phyloP scores from a whole-genome alignment of 2,113 vertebrate genomes.

The Garra rufa region DNA sequence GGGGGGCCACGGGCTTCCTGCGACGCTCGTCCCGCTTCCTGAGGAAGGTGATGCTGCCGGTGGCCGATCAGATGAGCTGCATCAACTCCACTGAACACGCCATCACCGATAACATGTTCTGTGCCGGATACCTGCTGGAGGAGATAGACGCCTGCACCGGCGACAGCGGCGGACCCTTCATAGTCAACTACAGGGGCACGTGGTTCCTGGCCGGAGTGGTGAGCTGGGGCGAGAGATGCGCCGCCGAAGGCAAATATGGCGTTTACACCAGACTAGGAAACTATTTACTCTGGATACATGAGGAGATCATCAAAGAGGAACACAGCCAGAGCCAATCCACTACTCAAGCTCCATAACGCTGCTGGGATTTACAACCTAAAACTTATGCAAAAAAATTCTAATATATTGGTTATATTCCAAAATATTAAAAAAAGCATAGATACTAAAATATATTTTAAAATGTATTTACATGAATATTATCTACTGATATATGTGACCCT shows the following conservation, averaged over 20 bases:
- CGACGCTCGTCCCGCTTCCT: conserved; percentile 75
- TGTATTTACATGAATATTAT: too few species aligned
- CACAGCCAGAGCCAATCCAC: not conserved
- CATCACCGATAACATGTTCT: conserved; percentile 84
- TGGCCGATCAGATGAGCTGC: conserved; percentile 71
- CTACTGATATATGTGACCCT: too few species aligned
- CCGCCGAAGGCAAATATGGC: conserved; percentile 72
- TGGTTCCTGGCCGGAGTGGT: conserved; percentile 79
- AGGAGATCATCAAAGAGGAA: conserved; percentile 61
- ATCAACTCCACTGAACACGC: conserved; percentile 67
- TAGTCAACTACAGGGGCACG: conserved; percentile 69
- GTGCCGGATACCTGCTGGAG: conserved; percentile 68
- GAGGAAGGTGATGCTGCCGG: conserved; percentile 73
- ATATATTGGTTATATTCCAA: too few species aligned
- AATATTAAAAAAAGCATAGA: too few species aligned
- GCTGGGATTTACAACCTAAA: too few species aligned
- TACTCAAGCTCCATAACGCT: not conserved
- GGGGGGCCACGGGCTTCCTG: conserved; percentile 67
- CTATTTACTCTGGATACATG: conserved; percentile 78
- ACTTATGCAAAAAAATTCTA: too few species aligned
- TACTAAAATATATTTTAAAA: too few species aligned
- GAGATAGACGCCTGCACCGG: conserved; percentile 75
- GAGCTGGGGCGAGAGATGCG: conserved; percentile 83
- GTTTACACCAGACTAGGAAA: conserved; percentile 77
- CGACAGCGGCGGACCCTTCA: conserved; percentile 78